phyloP scores from a whole-genome alignment of 2,888 invertebrate species.

The Matsumyia berberina region DNA sequence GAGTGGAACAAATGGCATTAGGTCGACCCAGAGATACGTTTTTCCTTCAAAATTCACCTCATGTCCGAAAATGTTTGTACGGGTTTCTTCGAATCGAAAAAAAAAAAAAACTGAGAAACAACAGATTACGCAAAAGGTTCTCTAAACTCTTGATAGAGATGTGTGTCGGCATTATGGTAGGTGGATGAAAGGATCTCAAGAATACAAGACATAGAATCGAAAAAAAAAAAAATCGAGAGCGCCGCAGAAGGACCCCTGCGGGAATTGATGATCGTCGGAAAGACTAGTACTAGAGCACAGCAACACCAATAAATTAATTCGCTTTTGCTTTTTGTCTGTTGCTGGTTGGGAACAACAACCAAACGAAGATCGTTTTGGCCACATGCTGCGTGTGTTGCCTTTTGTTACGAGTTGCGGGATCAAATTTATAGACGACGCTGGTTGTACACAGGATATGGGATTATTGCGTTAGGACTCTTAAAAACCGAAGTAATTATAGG shows the following conservation, averaged over 20 bases:
- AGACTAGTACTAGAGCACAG: conserved; percentile 52
- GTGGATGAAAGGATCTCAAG: conserved; percentile 66
- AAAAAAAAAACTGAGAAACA: conserved; percentile 5
- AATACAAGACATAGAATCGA: conserved; percentile 48
- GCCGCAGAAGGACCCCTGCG: conserved; percentile 66
- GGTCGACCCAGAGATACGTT: conserved; percentile 31
- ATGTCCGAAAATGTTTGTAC: conserved; percentile 50
- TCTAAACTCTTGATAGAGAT: conserved; percentile 45
- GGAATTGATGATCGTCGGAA: conserved; percentile 63
- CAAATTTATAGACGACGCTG: conserved; percentile 60
- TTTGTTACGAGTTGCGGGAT: conserved; percentile 57
- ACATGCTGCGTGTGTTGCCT: conserved; percentile 63
- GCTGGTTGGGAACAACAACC: conserved; percentile 22
- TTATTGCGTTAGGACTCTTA: conserved; percentile 68
- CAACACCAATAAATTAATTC: conserved; percentile 75
- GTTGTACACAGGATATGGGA: conserved; percentile 66
- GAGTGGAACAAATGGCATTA: conserved; percentile 70
- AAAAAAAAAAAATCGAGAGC: conserved; percentile 48
- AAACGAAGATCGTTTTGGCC: conserved; percentile 25
- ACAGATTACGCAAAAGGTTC: conserved; percentile 60
- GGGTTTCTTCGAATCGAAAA: conserved; percentile 48
- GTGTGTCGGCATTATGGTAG: conserved; percentile 70
- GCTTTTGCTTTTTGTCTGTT: conserved; percentile 58
- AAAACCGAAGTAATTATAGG: conserved; percentile 67
- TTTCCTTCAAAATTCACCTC: conserved; percentile 62